These are phyloP conservation scores for Sylvietta virens DNA, from an alignment of 2,113 vertebrate genomes.

Conservation along the genomic window DNA sequence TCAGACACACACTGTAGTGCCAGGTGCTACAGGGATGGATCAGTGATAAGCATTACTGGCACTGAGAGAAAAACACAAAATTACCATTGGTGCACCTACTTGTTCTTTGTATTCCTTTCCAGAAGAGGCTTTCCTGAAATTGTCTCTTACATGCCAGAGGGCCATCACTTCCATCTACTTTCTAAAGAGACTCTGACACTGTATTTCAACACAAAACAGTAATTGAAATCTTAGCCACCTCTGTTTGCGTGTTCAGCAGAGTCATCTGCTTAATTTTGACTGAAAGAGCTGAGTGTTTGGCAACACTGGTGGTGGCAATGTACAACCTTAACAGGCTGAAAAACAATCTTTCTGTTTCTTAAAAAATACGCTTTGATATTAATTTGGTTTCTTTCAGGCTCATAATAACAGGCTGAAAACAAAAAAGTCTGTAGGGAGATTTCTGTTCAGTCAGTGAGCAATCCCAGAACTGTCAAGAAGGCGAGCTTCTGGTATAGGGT, in stretches of 20 bases:
- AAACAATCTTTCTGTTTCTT: not conserved
- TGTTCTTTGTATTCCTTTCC: not conserved
- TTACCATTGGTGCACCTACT: not conserved
- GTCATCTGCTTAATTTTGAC: not conserved
- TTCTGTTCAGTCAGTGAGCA: not conserved
- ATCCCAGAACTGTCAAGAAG: not conserved
- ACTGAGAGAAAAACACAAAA: not conserved
- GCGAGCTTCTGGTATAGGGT: not conserved
- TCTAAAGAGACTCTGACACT: not conserved
- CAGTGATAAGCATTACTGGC: not conserved
- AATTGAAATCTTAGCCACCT: accelerated
- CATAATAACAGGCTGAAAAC: not conserved
- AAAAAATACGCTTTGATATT: not conserved
- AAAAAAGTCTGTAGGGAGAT: not conserved
- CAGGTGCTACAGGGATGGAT: not conserved
- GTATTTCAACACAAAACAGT: not conserved
- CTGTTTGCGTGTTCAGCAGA: not conserved
- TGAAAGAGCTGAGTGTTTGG: not conserved
- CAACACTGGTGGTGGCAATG: not conserved
- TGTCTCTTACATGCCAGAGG: not conserved
- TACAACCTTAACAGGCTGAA: not conserved
- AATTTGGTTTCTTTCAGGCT: not conserved
- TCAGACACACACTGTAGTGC: not conserved
- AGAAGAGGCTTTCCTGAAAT: not conserved
- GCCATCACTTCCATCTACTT: not conserved